A percentile compares a stretch with the other conserved stretches of the same genome.
phyloP scores from a whole-genome alignment of 2,797 vertebrate species.

The Hydrophis major region DNA sequence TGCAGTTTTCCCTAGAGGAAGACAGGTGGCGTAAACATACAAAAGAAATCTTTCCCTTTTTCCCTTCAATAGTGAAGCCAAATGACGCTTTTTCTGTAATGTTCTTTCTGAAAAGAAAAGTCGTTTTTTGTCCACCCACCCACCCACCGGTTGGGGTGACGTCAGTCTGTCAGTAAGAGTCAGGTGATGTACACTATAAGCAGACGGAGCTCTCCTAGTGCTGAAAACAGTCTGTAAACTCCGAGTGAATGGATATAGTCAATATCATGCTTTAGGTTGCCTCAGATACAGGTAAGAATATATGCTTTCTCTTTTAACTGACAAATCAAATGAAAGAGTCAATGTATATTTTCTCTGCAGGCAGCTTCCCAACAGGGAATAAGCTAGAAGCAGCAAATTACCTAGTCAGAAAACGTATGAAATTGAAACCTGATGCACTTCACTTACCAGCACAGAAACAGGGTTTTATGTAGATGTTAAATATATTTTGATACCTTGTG shows the following conservation, averaged over 20 bases:
- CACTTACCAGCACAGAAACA: neutral
- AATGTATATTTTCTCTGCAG: constrained; percentile 18
- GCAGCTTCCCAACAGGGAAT: neutral
- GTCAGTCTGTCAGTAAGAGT: constrained; percentile 65
- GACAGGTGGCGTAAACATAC: constrained; percentile 65
- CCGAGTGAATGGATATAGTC: constrained; percentile 32
- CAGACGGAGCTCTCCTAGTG: constrained; percentile 88
- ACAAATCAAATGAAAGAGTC: constrained; percentile 44
- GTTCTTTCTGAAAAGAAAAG: constrained; percentile 56
- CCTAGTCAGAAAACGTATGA: constrained; percentile 6
- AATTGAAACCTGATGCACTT: constrained; percentile 63
- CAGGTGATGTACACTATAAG: constrained; percentile 69
- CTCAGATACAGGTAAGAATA: constrained; percentile 60
- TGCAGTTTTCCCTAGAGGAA: constrained; percentile 61
- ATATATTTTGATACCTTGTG: neutral
- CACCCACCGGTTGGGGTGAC: constrained; percentile 55
- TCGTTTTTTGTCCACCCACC: constrained; percentile 17
- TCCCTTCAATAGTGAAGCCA: neutral
- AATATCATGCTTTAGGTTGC: constrained; percentile 43
- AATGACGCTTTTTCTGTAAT: constrained; percentile 36
- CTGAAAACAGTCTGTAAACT: constrained; percentile 74
- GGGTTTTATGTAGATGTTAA: neutral
- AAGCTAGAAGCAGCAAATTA: neutral
- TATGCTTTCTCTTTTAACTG: constrained; percentile 34
- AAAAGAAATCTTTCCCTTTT: constrained; percentile 31